These are phyloP conservation scores for Drosophila borealis DNA, from an alignment of 2,888 invertebrate genomes.

Conservation along the genomic window DNA sequence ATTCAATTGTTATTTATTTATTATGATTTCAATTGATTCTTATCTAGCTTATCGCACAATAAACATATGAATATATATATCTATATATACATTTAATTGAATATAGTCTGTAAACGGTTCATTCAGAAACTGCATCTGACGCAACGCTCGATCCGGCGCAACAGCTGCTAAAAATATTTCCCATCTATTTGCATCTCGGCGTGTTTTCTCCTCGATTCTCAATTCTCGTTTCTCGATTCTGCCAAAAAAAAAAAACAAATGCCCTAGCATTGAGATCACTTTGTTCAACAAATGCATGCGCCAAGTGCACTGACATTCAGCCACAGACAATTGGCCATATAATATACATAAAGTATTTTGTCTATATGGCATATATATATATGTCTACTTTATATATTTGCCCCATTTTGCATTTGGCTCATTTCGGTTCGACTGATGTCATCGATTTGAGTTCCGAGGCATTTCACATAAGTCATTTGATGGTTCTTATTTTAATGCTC, in stretches of 20 bases:
- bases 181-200: constrained; percentile 43
- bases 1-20: constrained; percentile 25
- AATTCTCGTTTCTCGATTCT: constrained; percentile 2
- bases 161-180: constrained; percentile 42
- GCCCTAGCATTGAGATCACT: constrained; percentile 71
- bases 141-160: constrained; percentile 38
- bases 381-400: constrained; percentile 21
- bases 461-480: constrained; percentile 26
- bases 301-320: constrained; percentile 73
- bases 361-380: constrained; percentile 18
- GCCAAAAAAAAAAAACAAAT: constrained; percentile 50
- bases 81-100: constrained; percentile 36
- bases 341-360: constrained; percentile 17
- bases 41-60: constrained; percentile 61
- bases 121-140: constrained; percentile 52
- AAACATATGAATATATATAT: constrained; percentile 44
- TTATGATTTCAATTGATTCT: constrained; percentile 31
- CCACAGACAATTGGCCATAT: constrained; percentile 65
- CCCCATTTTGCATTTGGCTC: constrained; percentile 63
- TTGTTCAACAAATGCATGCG: constrained; percentile 35
- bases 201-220: constrained; percentile 1
- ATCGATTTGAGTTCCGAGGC: constrained; percentile 46
- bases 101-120: constrained; percentile 45
- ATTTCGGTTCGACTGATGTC: constrained; percentile 54
- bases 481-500: constrained; percentile 43